A percentile compares a stretch with the other conserved stretches of the same genome.
Evolutionary conservation across 2,113 vertebrate genomes (phyloP).

Genomic region (Bos indicus): DNA sequence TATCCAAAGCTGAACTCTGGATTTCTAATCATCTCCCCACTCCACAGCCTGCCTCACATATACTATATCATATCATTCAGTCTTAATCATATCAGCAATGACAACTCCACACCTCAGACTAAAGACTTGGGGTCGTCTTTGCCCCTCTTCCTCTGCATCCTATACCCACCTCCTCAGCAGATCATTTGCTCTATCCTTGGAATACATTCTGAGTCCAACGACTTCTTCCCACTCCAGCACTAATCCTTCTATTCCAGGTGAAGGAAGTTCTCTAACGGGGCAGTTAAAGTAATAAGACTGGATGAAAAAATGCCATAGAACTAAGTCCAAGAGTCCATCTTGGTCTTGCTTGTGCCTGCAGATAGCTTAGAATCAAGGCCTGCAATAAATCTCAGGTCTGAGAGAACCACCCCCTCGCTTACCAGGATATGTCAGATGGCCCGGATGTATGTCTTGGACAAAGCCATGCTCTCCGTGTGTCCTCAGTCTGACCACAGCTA

Average conservation of each 20-base stretch:
- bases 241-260: neutral
- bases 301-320: neutral
- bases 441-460: neutral
- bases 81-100: neutral
- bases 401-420: neutral
- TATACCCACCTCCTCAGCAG: neutral
- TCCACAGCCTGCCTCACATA: neutral
- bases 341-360: neutral
- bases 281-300: neutral
- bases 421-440: neutral
- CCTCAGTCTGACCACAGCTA: neutral
- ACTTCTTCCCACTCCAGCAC: neutral
- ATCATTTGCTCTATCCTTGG: neutral
- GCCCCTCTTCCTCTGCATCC: neutral
- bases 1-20: neutral
- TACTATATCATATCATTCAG: neutral
- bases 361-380: neutral
- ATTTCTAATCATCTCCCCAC: neutral
- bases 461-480: neutral
- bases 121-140: neutral
- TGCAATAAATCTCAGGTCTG: neutral
- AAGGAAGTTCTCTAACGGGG: neutral
- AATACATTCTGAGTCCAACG: neutral
- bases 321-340: neutral
- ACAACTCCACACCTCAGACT: neutral